phyloP scores from a whole-genome alignment of 2,113 vertebrate species.

The Dendropsophus ebraccatus region DNA sequence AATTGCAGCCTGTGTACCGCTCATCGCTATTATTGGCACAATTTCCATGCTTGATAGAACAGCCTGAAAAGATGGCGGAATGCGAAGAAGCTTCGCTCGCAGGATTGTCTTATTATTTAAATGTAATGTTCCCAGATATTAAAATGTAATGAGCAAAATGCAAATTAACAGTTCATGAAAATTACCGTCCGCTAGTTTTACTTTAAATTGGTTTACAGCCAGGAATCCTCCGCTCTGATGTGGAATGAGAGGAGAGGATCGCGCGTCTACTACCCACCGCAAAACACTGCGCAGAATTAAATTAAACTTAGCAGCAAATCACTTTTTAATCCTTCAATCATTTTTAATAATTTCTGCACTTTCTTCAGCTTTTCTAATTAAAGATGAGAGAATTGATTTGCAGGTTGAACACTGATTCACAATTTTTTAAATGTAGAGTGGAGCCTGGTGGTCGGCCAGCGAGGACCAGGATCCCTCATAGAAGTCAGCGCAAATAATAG shows the following conservation, averaged over 20 bases:
- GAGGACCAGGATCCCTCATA: background rate
- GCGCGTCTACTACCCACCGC: background rate
- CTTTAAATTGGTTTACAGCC: conserved; percentile 31
- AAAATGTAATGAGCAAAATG: conserved; percentile 50
- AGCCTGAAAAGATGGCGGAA: conserved; percentile 28
- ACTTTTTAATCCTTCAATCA: conserved; percentile 16
- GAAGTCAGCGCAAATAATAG: too few relatives aligned
- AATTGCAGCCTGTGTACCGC: conserved; percentile 3
- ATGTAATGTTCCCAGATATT: conserved; percentile 47
- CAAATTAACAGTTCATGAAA: conserved; percentile 22
- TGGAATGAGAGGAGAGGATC: background rate
- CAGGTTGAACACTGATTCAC: background rate
- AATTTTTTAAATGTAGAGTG: background rate
- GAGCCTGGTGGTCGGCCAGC: background rate
- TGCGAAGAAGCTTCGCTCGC: background rate
- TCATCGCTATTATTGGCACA: conserved; percentile 38
- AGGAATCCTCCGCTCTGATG: background rate
- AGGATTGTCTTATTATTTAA: conserved; percentile 49
- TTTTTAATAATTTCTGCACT: conserved; percentile 1
- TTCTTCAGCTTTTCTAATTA: conserved; percentile 3
- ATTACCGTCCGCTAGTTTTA: conserved; percentile 31
- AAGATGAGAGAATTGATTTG: conserved; percentile 1
- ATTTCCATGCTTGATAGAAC: conserved; percentile 49
- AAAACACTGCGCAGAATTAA: background rate
- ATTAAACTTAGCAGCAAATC: conserved; percentile 9